phyloP scores from a whole-genome alignment of 2,113 vertebrate species.

The Larimichthys polyactis region DNA sequence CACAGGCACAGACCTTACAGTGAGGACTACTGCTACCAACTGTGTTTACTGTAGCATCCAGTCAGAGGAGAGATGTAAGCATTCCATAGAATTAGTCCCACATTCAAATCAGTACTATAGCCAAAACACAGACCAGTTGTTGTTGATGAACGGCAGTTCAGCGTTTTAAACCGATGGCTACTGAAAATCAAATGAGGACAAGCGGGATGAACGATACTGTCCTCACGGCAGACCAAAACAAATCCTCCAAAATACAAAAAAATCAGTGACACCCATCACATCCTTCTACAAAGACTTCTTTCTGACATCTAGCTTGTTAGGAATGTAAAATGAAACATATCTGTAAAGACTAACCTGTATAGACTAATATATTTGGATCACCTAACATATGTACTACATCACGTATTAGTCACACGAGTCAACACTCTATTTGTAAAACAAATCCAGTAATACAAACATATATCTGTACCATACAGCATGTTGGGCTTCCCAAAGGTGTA shows the following conservation, averaged over 20 bases:
- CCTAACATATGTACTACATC: constrained; percentile 72
- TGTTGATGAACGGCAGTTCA: not conserved
- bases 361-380: constrained; percentile 82
- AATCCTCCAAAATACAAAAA: not conserved
- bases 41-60: constrained; percentile 5
- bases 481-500: constrained; percentile 13
- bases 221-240: not conserved
- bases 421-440: constrained; percentile 64
- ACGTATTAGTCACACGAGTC: constrained; percentile 62
- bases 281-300: not conserved
- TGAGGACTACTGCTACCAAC: constrained; percentile 26
- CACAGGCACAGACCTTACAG: constrained; percentile 11
- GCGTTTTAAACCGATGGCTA: not conserved
- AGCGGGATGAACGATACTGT: not conserved
- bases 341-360: constrained; percentile 78
- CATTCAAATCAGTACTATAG: not conserved
- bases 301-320: constrained; percentile 29
- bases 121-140: not conserved
- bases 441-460: constrained; percentile 31
- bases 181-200: constrained; percentile 3
- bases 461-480: constrained; percentile 33
- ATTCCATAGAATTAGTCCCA: not conserved
- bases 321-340: constrained; percentile 59
- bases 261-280: not conserved
- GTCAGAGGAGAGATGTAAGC: constrained; percentile 10